phyloP scores from a whole-genome alignment of 92 coral and sea anemone species.

The Blastomussa wellsi region DNA sequence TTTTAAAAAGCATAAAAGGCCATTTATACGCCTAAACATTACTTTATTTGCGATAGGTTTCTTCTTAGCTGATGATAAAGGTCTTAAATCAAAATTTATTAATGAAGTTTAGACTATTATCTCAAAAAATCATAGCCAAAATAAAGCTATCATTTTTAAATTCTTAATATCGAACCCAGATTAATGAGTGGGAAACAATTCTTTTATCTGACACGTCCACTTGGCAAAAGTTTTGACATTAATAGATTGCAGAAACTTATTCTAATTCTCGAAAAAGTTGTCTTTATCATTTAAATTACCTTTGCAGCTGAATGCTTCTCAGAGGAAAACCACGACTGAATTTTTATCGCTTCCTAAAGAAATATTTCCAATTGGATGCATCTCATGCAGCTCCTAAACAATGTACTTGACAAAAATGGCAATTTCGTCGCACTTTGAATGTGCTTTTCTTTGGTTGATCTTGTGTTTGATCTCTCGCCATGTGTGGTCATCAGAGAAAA shows the following conservation, averaged over 20 bases:
- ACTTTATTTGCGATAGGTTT: neutral
- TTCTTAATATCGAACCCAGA: neutral
- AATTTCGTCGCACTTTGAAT: neutral
- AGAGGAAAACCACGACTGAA: neutral
- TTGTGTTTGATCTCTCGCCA: neutral
- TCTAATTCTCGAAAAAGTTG: neutral
- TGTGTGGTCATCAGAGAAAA: neutral
- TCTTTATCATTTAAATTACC: neutral
- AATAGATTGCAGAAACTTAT: neutral
- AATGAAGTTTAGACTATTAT: neutral
- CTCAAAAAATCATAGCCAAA: neutral
- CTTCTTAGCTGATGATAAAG: neutral
- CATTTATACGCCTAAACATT: neutral
- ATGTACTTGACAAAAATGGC: neutral
- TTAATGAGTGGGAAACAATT: neutral
- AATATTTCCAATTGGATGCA: neutral
- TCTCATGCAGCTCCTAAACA: neutral
- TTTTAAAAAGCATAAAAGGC: neutral
- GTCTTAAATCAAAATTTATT: neutral
- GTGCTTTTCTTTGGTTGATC: neutral
- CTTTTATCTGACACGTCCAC: constrained; percentile 12
- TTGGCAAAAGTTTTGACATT: constrained; percentile 17
- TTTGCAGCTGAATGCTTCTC: constrained; percentile 20
- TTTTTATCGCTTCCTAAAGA: neutral
- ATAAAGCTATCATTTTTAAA: neutral